Evolutionary conservation across 2,113 vertebrate species (phyloP).

Genomic region (Neogale vison): DNA sequence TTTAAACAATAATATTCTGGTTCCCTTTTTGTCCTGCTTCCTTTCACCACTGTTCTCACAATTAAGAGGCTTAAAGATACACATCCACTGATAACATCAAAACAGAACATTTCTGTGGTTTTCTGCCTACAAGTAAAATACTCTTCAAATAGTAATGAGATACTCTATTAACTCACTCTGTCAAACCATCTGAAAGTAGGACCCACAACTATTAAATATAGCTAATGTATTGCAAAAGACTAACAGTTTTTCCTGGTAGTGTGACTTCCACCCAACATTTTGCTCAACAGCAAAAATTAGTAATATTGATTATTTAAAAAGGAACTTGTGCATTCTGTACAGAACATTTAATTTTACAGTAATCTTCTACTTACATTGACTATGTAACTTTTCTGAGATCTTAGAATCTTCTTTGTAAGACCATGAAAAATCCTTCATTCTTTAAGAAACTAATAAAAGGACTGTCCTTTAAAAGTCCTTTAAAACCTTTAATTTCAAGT

Average conservation of each 20-base stretch:
- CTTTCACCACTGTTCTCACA: neutral
- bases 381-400: neutral
- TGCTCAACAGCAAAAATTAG: neutral
- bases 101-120: neutral
- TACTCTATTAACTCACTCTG: neutral
- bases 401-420: slow-evolving; percentile 58
- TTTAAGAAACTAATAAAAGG: slow-evolving; percentile 58
- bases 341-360: neutral
- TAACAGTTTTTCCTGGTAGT: neutral
- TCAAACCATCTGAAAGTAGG: neutral
- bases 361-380: neutral
- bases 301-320: neutral
- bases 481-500: neutral
- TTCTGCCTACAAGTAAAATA: neutral
- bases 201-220: neutral
- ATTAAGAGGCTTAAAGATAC: neutral
- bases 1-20: neutral
- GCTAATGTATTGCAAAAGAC: neutral
- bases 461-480: slow-evolving; percentile 49
- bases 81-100: neutral
- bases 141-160: neutral
- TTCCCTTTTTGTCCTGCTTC: neutral
- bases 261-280: neutral
- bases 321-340: neutral
- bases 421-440: slow-evolving; percentile 64